Base-by-base conservation (phyloP, 2,888 invertebrate genomes). In the Muschampia plurimacula region DNA sequence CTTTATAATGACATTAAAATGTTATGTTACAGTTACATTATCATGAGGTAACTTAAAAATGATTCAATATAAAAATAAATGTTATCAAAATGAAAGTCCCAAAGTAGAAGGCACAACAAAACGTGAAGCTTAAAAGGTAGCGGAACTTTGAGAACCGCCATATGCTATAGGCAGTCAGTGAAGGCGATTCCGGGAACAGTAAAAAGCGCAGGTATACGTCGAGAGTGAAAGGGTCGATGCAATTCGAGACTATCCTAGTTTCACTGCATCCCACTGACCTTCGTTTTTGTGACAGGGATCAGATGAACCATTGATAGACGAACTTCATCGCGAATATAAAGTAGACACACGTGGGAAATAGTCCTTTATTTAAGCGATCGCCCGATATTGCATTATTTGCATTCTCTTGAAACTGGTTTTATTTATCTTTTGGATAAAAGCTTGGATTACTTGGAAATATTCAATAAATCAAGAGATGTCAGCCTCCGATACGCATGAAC, bases 171-270 rank as follows among this genome's bases (percentile, higher is more conserved):
- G 74, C 82, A 72, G 76, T 70, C 75, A 74, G 67, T 74, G 82
- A 82, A 76, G 83, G 82, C 82, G 85, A 90, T 93, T 92, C 92
- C 85, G 81, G 87, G 93, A 92, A 91, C 78, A 82, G 85, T 88
- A 93, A 94, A 93, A 94, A 94, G 91, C 90, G 92, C 94, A 94
- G 94, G 94, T 94, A 93, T 80, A 85, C 80, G 83, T 86, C 84
- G 93, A 94, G 91, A 94, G 94, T 94, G 94, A 94, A 94, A 94
- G 94, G 94, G 93, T 92, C 94, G 86, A 86, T 91, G 93, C 94
- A 93, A 94, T 91, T 85, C 86, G 93, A 93, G 91, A 85, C 87
- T 84, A 84, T 88, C 88, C 89, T 85, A 90, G 92, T 91, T 93
- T 92, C 90, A 86, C 88, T 86, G 75, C 77, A 76, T 81, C 81